Evolutionary conservation across 2,888 invertebrate species (phyloP), one percentile per base, ranked within the genome.

Genomic region (Melieria picta): DNA sequence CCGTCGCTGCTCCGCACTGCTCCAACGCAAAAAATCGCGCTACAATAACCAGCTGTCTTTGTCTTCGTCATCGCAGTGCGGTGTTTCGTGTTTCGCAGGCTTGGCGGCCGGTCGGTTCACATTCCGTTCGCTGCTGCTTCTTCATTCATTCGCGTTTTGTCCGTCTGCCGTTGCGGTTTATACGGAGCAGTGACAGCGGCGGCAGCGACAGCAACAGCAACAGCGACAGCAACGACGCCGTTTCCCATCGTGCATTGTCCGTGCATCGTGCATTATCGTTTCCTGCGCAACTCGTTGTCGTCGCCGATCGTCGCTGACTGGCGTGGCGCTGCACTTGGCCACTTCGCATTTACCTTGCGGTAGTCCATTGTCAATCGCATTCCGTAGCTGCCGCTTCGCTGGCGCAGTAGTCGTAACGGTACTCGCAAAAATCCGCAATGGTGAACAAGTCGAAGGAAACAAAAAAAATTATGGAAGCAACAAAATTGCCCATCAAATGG

Each of bases 61-160:
- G 30, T 30, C 30, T 30, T 30, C 30, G 30, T 30, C 30, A 30
- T 30, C 30, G 30, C 30, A 30, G 30, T 30, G 30, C 30, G 30
- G 30, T 30, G 30, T 30, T 30, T 30, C 30, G 30, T 30, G 30
- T 30, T 30, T 30, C 30, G 30, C 30, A 30, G 30, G 30, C 30
- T 30, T 30, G 30, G 52, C 52, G 3, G 10, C 10, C n/a, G 52
- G 52, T n/a, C n/a, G 52, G 52, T 11, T 11, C 52, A 50, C 52
- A 50, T 50, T 50, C 52, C n/a, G n/a, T 50, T 50, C 52, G 52
- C n/a, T 58, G n/a, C 42, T 58, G 58, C 30, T 58, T n/a, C 80
- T 83, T 80, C 83, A 82, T 82, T 83, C 84, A 83, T 83, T 82
- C 83, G 80, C 79, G 79, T 79, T 74, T 79, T 78, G 79, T 77